Conservation (phyloP, 1,140 invertebrate genomes). For the Pseudomyrmex concolor region DNA sequence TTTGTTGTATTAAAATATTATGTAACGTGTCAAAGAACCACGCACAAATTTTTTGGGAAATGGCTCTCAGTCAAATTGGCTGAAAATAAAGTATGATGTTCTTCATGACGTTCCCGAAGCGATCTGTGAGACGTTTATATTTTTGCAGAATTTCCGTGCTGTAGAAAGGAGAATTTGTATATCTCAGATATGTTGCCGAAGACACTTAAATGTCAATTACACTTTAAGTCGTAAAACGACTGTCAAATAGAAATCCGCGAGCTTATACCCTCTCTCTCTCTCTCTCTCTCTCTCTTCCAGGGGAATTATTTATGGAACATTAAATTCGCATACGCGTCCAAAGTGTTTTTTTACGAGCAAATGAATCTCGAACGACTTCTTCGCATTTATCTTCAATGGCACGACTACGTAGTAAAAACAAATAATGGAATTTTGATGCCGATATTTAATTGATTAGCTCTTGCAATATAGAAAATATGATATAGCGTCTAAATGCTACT, state of each 20-base stretch:
- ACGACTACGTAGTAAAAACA: background rate
- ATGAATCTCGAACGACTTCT: background rate
- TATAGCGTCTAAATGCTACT: too few species aligned
- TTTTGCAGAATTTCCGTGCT: background rate
- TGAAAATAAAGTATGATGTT: too few species aligned
- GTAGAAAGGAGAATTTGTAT: slow-evolving; percentile 10
- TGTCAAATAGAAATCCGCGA: background rate
- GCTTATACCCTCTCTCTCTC: too few species aligned
- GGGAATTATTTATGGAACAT: background rate
- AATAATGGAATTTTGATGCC: background rate
- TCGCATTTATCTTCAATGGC: background rate
- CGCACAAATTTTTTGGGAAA: too few species aligned
- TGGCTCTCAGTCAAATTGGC: too few species aligned
- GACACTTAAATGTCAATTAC: slow-evolving; percentile 44
- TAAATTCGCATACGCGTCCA: background rate
- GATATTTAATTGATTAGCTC: too few species aligned
- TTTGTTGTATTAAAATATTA: too few species aligned
- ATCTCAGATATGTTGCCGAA: slow-evolving; percentile 45
- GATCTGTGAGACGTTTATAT: too few species aligned
- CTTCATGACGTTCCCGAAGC: too few species aligned
- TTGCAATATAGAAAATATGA: too few species aligned
- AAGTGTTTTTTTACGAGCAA: background rate
- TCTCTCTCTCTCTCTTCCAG: background rate
- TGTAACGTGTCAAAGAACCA: too few species aligned
- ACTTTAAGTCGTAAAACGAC: slow-evolving; percentile 15